phyloP scores from a whole-genome alignment of 2,888 invertebrate species.

The Philhelius pedissequus region DNA sequence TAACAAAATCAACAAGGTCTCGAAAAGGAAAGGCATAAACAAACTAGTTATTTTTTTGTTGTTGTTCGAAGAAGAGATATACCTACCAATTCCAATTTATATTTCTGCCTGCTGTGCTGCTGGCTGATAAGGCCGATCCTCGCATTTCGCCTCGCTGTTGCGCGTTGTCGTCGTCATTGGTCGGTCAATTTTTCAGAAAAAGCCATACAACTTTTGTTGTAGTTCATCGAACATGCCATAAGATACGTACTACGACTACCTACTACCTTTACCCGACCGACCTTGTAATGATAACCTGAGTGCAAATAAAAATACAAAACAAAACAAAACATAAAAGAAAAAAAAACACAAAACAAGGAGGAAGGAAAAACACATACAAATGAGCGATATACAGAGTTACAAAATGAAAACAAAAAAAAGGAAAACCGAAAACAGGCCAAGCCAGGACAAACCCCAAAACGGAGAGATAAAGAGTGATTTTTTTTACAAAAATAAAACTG shows the following conservation, averaged over 20 bases:
- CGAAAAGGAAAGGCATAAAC: slow-evolving; percentile 13
- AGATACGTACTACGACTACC: background rate
- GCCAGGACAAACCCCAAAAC: slow-evolving; percentile 31
- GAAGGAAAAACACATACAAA: slow-evolving; percentile 24
- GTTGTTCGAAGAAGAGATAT: background rate
- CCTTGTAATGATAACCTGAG: slow-evolving; percentile 68
- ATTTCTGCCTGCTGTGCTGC: background rate
- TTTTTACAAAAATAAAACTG: slow-evolving; percentile 37
- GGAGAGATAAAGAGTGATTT: slow-evolving; percentile 41
- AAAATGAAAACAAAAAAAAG: slow-evolving; percentile 4
- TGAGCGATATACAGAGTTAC: background rate
- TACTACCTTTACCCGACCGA: slow-evolving; percentile 66
- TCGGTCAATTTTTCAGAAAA: background rate
- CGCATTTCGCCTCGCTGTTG: background rate
- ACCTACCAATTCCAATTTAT: background rate
- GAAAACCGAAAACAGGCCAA: background rate
- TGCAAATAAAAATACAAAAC: slow-evolving; percentile 40
- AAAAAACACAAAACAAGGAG: background rate
- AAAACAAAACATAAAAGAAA: slow-evolving; percentile 4
- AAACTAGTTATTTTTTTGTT: slow-evolving; percentile 1
- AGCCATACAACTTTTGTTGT: background rate
- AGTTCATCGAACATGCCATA: slow-evolving; percentile 3
- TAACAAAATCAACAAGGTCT: slow-evolving; percentile 19
- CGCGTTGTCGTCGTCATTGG: background rate
- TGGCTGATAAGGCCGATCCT: slow-evolving; percentile 9